A percentile compares a stretch with the other conserved stretches of the same genome.
These are phyloP conservation scores for Camponotus fellah DNA, from an alignment of 2,888 invertebrate species.

Conservation along the genomic window DNA sequence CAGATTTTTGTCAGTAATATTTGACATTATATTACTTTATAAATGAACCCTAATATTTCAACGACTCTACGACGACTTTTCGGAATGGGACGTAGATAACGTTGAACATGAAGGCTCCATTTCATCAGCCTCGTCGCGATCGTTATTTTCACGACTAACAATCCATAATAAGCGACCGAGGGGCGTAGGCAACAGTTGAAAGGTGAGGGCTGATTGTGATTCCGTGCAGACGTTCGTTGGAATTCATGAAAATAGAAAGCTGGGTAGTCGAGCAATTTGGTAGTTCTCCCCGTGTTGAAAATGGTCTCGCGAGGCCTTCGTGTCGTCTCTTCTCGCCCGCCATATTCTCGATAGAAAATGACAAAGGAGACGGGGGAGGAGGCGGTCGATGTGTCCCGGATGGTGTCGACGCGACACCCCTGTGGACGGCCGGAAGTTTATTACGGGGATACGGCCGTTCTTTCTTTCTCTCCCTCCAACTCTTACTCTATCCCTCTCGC, in stretches of 20 bases:
- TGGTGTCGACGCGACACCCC: slow-evolving; percentile 44
- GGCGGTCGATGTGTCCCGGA: slow-evolving; percentile 60
- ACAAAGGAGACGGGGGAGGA: slow-evolving; percentile 63
- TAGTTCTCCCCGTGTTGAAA: slow-evolving; percentile 64
- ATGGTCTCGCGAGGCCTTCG: slow-evolving; percentile 76
- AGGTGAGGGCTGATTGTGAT: slow-evolving; percentile 69
- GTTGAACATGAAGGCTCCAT: slow-evolving; percentile 29
- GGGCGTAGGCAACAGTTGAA: not conserved
- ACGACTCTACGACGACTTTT: slow-evolving; percentile 19
- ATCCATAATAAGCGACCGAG: slow-evolving; percentile 67
- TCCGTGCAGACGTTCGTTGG: slow-evolving; percentile 71
- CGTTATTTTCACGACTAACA: slow-evolving; percentile 67
- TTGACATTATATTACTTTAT: not conserved
- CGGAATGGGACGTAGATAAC: not conserved
- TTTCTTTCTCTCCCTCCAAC: slow-evolving; percentile 6
- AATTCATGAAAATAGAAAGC: slow-evolving; percentile 73
- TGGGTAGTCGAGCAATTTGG: slow-evolving; percentile 71
- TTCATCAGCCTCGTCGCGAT: slow-evolving; percentile 63
- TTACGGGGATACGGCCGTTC: slow-evolving; percentile 69
- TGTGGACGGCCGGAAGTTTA: slow-evolving; percentile 71
- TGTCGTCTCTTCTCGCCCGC: slow-evolving; percentile 47
- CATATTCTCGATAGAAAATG: slow-evolving; percentile 72
- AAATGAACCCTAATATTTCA: slow-evolving; percentile 39
- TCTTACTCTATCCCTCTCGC: slow-evolving; percentile 9
- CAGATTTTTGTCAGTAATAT: not conserved